Conservation (phyloP, 2,113 vertebrate genomes). For the Oenanthe oenanthe region DNA sequence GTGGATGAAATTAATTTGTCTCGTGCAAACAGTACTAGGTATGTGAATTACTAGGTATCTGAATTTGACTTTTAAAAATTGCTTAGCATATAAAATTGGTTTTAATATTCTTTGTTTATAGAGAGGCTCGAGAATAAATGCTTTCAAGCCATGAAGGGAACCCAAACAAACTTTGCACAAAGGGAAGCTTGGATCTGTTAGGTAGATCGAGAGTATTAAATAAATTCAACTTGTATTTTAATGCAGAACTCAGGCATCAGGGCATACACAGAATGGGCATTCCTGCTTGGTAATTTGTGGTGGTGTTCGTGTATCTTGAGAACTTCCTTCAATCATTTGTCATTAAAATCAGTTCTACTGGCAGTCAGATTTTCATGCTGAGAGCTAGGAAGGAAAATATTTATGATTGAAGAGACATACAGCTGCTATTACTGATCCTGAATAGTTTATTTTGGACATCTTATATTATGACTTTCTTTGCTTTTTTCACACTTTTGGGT, state of each 20-base stretch:
- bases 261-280: not conserved
- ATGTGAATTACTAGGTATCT: not conserved
- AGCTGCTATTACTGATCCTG: conserved; percentile 59
- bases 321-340: conserved; percentile 31
- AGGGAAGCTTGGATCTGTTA: not conserved
- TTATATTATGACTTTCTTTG: conserved; percentile 11
- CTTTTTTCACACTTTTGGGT: conserved; percentile 1
- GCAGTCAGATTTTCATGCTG: conserved; percentile 39
- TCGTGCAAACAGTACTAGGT: not conserved
- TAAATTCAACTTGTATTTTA: not conserved
- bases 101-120: not conserved
- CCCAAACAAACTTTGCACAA: not conserved
- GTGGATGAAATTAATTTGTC: not conserved
- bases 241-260: not conserved
- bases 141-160: not conserved
- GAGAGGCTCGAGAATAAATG: not conserved
- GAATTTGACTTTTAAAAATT: not conserved
- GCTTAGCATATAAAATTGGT: not conserved
- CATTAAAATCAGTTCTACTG: conserved; percentile 44
- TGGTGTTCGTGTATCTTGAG: not conserved
- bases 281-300: not conserved
- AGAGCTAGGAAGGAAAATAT: conserved; percentile 62
- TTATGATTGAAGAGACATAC: conserved; percentile 60
- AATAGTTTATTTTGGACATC: conserved; percentile 72
- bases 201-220: not conserved